Conservation (phyloP, 2,113 vertebrate genomes). For the Dunckerocampus dactyliophorus region DNA sequence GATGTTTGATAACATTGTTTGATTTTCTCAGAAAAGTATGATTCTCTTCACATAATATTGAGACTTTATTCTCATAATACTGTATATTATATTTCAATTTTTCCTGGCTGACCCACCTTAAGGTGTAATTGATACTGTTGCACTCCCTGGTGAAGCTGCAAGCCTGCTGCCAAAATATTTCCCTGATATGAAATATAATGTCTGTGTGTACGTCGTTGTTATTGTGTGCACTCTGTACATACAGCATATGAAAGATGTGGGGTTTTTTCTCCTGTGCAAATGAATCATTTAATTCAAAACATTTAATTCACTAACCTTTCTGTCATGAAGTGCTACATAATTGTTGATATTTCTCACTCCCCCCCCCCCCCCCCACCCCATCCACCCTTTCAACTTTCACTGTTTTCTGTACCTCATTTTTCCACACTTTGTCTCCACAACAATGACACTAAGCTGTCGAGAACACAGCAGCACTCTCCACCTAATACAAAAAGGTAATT, state of each 20-base stretch:
- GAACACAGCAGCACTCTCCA: slow-evolving; percentile 32
- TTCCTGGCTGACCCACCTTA: too few species aligned
- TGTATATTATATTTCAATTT: too few species aligned
- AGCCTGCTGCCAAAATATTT: too few species aligned
- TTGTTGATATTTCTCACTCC: slow-evolving; percentile 46
- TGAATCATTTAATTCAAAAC: slow-evolving; percentile 22
- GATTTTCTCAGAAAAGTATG: too few species aligned
- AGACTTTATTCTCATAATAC: too few species aligned
- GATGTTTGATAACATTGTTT: too few species aligned
- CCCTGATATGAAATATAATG: too few species aligned
- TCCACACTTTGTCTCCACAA: slow-evolving; percentile 21
- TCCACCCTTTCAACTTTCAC: slow-evolving; percentile 20
- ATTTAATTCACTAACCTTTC: slow-evolving; percentile 36
- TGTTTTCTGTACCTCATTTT: slow-evolving; percentile 26
- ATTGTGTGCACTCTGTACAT: too few species aligned
- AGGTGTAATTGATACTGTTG: too few species aligned
- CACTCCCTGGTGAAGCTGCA: too few species aligned
- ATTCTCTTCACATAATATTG: too few species aligned
- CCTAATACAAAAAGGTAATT: slow-evolving; percentile 64
- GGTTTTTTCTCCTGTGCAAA: not conserved
- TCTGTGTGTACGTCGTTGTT: too few species aligned
- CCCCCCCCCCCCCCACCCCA: slow-evolving; percentile 17
- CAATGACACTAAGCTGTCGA: slow-evolving; percentile 56
- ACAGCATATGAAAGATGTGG: not conserved
- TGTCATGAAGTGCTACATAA: slow-evolving; percentile 16